Percentiles rank a stretch among this genome's conserved stretches.
Conservation (phyloP, 2,113 vertebrate species). For the Eclectus roratus region DNA sequence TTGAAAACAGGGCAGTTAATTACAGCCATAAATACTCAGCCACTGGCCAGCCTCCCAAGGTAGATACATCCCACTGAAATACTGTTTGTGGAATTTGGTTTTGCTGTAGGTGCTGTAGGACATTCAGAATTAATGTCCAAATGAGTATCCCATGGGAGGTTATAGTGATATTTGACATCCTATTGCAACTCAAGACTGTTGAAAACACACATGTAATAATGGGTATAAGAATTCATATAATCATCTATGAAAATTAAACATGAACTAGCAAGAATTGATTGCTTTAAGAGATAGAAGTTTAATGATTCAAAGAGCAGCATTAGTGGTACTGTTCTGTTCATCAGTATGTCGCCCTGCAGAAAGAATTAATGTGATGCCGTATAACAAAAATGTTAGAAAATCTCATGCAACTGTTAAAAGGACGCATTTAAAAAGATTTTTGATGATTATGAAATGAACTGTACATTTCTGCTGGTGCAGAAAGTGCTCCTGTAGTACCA, state of each 20-base stretch:
- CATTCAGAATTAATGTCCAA: background rate
- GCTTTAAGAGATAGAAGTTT: background rate
- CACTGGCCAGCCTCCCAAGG: background rate
- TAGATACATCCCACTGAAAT: background rate
- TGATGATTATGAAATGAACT: background rate
- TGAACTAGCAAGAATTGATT: background rate
- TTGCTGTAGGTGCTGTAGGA: background rate
- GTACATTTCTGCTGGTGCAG: background rate
- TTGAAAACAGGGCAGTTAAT: background rate
- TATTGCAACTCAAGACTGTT: background rate
- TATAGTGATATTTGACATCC: background rate
- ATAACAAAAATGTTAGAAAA: background rate
- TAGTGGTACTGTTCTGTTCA: background rate
- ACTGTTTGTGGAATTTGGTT: background rate
- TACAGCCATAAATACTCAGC: background rate
- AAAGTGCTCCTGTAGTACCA: background rate
- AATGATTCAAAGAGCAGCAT: conserved; percentile 8
- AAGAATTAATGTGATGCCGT: background rate
- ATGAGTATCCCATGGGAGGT: background rate
- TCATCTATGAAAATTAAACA: background rate
- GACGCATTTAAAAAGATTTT: background rate
- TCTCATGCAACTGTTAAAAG: conserved; percentile 8
- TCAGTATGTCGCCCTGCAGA: background rate
- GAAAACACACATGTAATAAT: background rate
- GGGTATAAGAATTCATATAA: background rate